A percentile compares a stretch with the other conserved stretches of the same genome.
Conservation (phyloP, 1,140 invertebrate genomes). For the Tenebrio molitor region DNA sequence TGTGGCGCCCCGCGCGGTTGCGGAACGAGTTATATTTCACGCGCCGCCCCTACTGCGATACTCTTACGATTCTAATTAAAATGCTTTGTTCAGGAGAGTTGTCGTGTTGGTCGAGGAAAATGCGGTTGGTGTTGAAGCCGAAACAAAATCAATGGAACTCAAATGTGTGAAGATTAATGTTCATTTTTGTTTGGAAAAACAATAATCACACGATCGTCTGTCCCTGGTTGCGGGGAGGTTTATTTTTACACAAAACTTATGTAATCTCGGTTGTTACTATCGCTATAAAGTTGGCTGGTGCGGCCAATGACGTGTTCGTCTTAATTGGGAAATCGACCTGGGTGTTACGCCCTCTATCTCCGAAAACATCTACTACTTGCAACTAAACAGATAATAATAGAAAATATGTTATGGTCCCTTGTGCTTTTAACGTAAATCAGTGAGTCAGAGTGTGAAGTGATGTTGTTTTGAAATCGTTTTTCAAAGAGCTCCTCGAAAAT, state of each 20-base stretch:
- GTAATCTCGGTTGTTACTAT: slow-evolving; percentile 20
- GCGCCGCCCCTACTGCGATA: not conserved
- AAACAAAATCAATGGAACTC: slow-evolving; percentile 7
- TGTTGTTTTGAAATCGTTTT: too few species aligned
- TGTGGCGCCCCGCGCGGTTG: too few species aligned
- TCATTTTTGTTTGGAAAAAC: not conserved
- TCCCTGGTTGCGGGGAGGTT: not conserved
- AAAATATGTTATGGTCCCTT: too few species aligned
- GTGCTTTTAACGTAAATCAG: too few species aligned
- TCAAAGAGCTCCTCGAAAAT: too few species aligned
- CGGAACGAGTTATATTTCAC: not conserved
- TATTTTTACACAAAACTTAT: slow-evolving; percentile 12
- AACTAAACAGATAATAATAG: too few species aligned
- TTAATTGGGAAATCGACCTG: slow-evolving; percentile 25
- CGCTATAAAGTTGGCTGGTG: slow-evolving; percentile 12
- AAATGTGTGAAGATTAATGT: not conserved
- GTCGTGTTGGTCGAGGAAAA: not conserved
- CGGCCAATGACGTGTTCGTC: slow-evolving; percentile 8
- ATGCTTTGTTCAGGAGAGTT: slow-evolving; percentile 4
- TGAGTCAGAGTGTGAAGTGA: too few species aligned
- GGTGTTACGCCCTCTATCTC: slow-evolving; percentile 3
- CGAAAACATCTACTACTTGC: too few species aligned
- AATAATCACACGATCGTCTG: not conserved
- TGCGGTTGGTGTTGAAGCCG: not conserved
- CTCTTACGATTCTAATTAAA: slow-evolving; percentile 11